phyloP scores from a whole-genome alignment of 2,113 vertebrate species.

The Triplophysa rosa region DNA sequence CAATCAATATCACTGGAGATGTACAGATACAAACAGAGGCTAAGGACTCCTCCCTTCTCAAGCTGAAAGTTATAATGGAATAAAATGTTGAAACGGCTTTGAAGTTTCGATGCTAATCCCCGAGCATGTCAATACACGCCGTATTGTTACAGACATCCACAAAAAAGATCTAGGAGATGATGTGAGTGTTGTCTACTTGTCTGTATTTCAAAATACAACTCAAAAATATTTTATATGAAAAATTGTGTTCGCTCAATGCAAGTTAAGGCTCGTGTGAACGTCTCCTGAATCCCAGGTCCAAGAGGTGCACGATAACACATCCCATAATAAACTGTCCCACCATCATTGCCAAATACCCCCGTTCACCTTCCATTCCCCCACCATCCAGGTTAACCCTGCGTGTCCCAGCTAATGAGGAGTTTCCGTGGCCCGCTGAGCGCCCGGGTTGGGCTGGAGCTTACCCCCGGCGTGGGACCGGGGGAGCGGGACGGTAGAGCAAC shows the following conservation, averaged over 20 bases:
- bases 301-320: background rate
- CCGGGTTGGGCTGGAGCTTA: slow-evolving; percentile 48
- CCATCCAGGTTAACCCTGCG: slow-evolving; percentile 73
- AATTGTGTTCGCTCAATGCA: too few relatives aligned
- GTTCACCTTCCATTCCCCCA: slow-evolving; percentile 24
- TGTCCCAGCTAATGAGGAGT: slow-evolving; percentile 64
- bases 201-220: too few relatives aligned
- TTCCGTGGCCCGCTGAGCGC: slow-evolving; percentile 34
- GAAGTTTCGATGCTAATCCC: slow-evolving; percentile 70
- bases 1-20: slow-evolving; percentile 73
- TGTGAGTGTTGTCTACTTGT: background rate
- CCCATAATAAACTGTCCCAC: slow-evolving; percentile 18
- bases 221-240: too few relatives aligned
- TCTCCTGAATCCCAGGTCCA: background rate
- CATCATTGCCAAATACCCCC: slow-evolving; percentile 19
- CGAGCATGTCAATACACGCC: slow-evolving; percentile 71
- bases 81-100: slow-evolving; percentile 64
- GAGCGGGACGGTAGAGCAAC: slow-evolving; percentile 72
- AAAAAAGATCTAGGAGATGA: background rate
- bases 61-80: slow-evolving; percentile 73
- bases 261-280: too few relatives aligned
- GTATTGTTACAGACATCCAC: slow-evolving; percentile 48
- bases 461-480: slow-evolving; percentile 63
- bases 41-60: slow-evolving; percentile 67
- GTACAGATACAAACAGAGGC: slow-evolving; percentile 61